Base-by-base conservation (phyloP, 1,140 invertebrate species). In the Semibalanus balanoides region DNA sequence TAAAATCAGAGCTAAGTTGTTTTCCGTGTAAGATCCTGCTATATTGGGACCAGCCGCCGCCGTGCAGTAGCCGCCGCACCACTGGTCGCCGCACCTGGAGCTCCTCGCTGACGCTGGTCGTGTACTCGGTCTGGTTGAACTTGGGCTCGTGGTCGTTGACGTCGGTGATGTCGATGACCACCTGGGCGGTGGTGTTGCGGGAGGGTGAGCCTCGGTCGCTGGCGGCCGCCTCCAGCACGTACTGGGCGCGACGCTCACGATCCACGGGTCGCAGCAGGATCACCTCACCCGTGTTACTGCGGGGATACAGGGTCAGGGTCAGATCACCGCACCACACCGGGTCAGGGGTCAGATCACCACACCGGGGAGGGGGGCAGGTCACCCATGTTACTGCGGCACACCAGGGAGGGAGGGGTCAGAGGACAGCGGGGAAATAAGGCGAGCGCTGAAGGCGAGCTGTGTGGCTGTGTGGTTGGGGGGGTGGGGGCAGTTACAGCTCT, bases 11-110 rank as follows among this genome's bases (percentile, higher is more conserved):
- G n/a, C n/a, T n/a, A n/a, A n/a, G n/a, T n/a, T n/a, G n/a, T n/a
- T n/a, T n/a, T n/a, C n/a, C n/a, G n/a, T n/a, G n/a, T n/a, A n/a
- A n/a, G n/a, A n/a, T n/a, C n/a, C n/a, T n/a, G n/a, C n/a, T n/a
- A n/a, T n/a, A n/a, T n/a, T n/a, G n/a, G n/a, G n/a, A n/a, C n/a
- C n/a, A n/a, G n/a, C 85, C 87, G 80, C 96, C 95, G 28, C 90
- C 84, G 31, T 87, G n/a, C n/a, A n/a, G n/a, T 86, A n/a, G 72
- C 88, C 87, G 80, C 93, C 91, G 80, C n/a, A n/a, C n/a, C n/a
- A n/a, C n/a, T n/a, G n/a, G n/a, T 97, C 94, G 17, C 95, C 94
- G 0, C 93, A 94, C 11, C 92, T 93, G 25, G 95, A 89, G 87
- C 76, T 89, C 88, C 85, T 97, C 95, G 77, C 89, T 91, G 0